Percentiles rank a stretch among this genome's conserved stretches.
phyloP scores from a whole-genome alignment of 2,113 vertebrate species.

The Lepus europaeus region DNA sequence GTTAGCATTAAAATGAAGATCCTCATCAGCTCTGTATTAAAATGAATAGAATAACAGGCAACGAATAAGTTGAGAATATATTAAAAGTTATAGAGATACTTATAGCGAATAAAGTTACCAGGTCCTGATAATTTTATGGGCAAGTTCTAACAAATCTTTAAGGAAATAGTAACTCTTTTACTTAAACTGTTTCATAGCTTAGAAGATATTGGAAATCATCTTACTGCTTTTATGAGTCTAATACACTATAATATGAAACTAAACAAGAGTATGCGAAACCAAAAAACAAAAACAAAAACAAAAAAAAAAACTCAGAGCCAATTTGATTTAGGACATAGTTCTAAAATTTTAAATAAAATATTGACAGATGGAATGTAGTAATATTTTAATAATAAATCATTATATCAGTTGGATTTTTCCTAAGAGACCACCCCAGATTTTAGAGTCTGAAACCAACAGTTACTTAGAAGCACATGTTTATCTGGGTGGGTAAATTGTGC shows the following conservation, averaged over 20 bases:
- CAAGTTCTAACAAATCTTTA: conserved; percentile 44
- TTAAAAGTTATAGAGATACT: not conserved
- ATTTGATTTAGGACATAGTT: not conserved
- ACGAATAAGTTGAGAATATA: conserved; percentile 18
- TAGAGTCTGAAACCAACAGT: not conserved
- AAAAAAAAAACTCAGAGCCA: not conserved
- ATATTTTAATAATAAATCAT: conserved; percentile 15
- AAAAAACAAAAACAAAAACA: not conserved
- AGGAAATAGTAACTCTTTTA: not conserved
- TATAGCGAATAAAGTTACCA: not conserved
- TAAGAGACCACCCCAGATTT: not conserved
- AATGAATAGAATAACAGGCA: not conserved
- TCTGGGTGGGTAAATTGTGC: not conserved
- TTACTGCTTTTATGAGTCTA: not conserved
- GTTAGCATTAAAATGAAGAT: not conserved
- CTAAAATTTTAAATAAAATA: conserved; percentile 30
- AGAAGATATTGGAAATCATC: not conserved
- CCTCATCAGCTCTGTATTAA: not conserved
- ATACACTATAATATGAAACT: not conserved
- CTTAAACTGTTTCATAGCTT: not conserved
- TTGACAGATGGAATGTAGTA: not conserved
- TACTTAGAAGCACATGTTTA: not conserved
- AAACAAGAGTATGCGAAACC: not conserved
- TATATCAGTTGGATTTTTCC: not conserved
- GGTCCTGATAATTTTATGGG: not conserved